These are phyloP conservation scores for Ennomos quercinarius DNA, from an alignment of 2,888 invertebrate genomes.

Conservation along the genomic window DNA sequence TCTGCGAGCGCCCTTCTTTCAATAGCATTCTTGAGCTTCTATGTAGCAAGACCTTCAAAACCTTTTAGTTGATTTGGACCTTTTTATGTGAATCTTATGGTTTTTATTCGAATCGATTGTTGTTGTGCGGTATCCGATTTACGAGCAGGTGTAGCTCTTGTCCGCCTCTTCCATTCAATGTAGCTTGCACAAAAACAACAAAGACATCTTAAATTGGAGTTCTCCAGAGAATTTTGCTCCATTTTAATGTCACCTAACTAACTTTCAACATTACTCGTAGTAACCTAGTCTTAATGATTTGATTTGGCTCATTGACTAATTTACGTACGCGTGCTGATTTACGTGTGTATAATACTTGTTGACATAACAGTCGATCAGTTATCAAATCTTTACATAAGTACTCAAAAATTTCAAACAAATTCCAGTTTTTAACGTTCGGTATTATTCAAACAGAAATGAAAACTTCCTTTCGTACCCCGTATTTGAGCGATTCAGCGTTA, in stretches of 20 bases:
- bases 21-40: slow-evolving; percentile 69
- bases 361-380: slow-evolving; percentile 37
- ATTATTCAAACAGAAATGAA: slow-evolving; percentile 69
- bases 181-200: slow-evolving; percentile 69
- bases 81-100: slow-evolving; percentile 53
- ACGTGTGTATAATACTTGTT: slow-evolving; percentile 13
- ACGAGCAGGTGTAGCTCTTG: slow-evolving; percentile 69
- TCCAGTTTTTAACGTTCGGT: slow-evolving; percentile 50
- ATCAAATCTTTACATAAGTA: slow-evolving; percentile 28
- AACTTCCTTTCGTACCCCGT: slow-evolving; percentile 68
- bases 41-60: slow-evolving; percentile 59
- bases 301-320: no score
- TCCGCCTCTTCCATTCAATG: slow-evolving; percentile 67
- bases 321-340: not conserved
- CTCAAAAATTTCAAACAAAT: slow-evolving; percentile 51
- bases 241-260: slow-evolving; percentile 53
- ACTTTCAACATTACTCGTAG: slow-evolving; percentile 22
- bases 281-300: no score
- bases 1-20: slow-evolving; percentile 75
- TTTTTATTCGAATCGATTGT: slow-evolving; percentile 48
- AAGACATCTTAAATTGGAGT: slow-evolving; percentile 64
- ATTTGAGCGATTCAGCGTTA: slow-evolving; percentile 53
- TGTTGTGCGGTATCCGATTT: slow-evolving; percentile 65
- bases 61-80: slow-evolving; percentile 52
- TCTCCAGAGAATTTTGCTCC: slow-evolving; percentile 55